These are phyloP conservation scores for Gallinago jamesoni DNA, from an alignment of 2,113 vertebrate species.

Conservation along the genomic window DNA sequence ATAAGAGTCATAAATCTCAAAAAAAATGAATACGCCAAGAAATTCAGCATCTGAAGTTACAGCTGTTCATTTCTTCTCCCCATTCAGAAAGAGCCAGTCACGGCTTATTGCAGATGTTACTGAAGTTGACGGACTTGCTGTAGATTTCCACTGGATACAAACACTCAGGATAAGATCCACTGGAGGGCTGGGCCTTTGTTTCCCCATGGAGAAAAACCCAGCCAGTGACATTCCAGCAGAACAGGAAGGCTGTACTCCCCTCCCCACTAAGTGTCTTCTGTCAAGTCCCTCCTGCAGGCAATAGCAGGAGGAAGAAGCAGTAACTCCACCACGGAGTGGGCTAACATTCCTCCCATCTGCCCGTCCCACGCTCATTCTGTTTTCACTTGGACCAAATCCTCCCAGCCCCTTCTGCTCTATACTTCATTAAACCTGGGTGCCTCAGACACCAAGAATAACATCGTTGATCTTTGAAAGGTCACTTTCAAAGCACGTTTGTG, in stretches of 20 bases:
- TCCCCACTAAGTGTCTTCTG: background rate
- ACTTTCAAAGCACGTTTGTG: background rate
- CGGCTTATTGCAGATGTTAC: background rate
- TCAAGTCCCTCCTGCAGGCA: background rate
- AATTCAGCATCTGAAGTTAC: constrained; percentile 5
- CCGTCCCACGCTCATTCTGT: constrained; percentile 16
- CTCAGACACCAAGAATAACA: background rate
- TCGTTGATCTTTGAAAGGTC: background rate
- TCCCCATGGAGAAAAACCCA: background rate
- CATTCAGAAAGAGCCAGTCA: background rate
- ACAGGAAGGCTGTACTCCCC: background rate
- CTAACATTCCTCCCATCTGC: background rate
- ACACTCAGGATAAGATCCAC: background rate
- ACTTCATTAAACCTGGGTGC: background rate
- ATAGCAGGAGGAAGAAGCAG: background rate
- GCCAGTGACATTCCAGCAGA: background rate
- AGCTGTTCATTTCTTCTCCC: background rate
- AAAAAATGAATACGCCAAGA: background rate
- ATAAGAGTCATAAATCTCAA: background rate
- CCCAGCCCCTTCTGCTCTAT: background rate
- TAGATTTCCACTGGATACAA: background rate
- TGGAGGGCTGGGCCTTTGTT: fast-evolving
- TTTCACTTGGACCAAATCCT: constrained; percentile 33
- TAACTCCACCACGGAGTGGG: background rate
- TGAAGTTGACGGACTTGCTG: background rate